Conservation (phyloP, 2,888 invertebrate genomes). For the Bimastos eiseni region DNA sequence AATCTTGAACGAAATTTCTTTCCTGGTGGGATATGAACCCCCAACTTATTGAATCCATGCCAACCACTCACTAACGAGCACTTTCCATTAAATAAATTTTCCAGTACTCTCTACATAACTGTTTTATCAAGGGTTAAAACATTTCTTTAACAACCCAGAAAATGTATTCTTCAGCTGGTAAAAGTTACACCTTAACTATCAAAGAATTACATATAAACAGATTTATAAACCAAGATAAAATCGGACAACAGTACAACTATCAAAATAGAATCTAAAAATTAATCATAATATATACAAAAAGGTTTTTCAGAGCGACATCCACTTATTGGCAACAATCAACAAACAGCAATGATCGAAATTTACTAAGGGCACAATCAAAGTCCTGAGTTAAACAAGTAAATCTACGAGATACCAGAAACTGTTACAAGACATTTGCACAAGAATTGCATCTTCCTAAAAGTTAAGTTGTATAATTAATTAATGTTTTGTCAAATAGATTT, state of each 20-base stretch:
- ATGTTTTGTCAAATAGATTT: background rate
- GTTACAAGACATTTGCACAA: background rate
- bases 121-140: background rate
- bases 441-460: background rate
- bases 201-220: background rate
- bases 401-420: background rate
- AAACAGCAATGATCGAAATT: background rate
- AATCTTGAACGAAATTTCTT: too few species aligned
- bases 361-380: background rate
- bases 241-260: background rate
- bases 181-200: background rate
- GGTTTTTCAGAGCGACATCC: background rate
- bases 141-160: background rate
- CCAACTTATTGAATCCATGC: too few species aligned
- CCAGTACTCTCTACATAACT: background rate
- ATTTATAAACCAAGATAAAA: background rate
- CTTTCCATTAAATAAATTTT: background rate
- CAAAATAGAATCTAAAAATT: slow-evolving; percentile 13
- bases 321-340: background rate
- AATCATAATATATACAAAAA: background rate
- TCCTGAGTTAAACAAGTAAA: background rate
- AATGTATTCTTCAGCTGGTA: background rate
- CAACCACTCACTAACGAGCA: too few species aligned
- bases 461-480: background rate
- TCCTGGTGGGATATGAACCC: too few species aligned